A percentile compares a stretch with the other conserved stretches of the same genome.
phyloP scores from a whole-genome alignment of 2,113 vertebrate species.

The Phoenicopterus ruber region DNA sequence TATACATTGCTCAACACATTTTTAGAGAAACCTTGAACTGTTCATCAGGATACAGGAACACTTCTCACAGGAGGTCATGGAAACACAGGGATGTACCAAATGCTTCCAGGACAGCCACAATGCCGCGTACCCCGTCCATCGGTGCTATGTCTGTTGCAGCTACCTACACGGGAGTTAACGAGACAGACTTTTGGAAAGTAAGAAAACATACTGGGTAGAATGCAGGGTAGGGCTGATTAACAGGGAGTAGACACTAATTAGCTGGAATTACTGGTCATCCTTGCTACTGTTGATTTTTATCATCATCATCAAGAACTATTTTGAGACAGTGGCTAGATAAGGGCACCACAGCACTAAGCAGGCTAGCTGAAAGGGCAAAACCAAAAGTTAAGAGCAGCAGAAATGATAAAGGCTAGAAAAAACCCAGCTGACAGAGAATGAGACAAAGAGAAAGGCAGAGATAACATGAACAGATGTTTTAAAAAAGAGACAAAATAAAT shows the following conservation, averaged over 20 bases:
- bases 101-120: background rate
- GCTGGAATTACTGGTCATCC: background rate
- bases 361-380: background rate
- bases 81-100: background rate
- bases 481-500: background rate
- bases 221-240: background rate
- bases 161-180: fast-evolving
- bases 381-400: background rate
- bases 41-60: background rate
- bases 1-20: background rate
- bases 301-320: background rate
- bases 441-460: background rate
- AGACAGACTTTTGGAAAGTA: background rate
- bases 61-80: background rate
- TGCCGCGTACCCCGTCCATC: fast-evolving
- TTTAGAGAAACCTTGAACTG: background rate
- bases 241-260: background rate
- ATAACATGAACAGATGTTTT: background rate
- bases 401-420: background rate
- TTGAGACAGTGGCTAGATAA: background rate
- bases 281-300: background rate
- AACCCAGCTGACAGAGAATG: background rate
- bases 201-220: background rate
- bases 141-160: background rate
- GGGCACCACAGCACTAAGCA: background rate